Conservation (phyloP, 2,888 invertebrate genomes). For the Phengaris arion region DNA sequence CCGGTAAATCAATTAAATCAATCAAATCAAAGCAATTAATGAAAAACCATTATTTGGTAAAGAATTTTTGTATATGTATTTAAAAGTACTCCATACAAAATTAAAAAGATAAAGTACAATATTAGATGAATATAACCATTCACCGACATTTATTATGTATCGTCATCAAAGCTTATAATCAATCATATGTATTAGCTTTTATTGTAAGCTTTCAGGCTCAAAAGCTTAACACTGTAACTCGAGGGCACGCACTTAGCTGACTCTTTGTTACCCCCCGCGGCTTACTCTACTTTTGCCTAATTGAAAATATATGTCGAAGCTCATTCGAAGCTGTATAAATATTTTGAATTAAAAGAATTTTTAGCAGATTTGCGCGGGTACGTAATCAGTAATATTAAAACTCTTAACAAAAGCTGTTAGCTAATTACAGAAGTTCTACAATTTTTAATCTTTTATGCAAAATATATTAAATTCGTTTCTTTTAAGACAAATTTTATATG, state of each 20-base stretch:
- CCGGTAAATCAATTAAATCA: neutral
- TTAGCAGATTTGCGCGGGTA: neutral
- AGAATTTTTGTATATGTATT: neutral
- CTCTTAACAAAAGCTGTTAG: slow-evolving; percentile 7
- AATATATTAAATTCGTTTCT: neutral
- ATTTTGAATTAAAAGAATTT: neutral
- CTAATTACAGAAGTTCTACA: slow-evolving; percentile 17
- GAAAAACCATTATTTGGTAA: neutral
- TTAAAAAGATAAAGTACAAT: neutral
- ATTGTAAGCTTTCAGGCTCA: neutral
- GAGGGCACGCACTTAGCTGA: slow-evolving; percentile 7
- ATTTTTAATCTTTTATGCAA: slow-evolving; percentile 10
- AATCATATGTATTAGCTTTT: neutral
- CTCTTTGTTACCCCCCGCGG: slow-evolving; percentile 2
- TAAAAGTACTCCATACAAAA: neutral
- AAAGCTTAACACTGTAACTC: slow-evolving; percentile 6
- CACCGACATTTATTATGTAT: neutral
- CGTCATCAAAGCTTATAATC: neutral
- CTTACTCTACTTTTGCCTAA: slow-evolving; percentile 1
- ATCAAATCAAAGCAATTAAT: too few relatives aligned
- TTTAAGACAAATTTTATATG: neutral
- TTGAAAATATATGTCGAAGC: slow-evolving; percentile 26
- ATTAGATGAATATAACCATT: neutral
- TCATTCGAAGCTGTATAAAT: neutral
- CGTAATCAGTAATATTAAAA: neutral